Evolutionary conservation across 2,113 vertebrate genomes (phyloP).

Genomic region (Turdus rufiventris): DNA sequence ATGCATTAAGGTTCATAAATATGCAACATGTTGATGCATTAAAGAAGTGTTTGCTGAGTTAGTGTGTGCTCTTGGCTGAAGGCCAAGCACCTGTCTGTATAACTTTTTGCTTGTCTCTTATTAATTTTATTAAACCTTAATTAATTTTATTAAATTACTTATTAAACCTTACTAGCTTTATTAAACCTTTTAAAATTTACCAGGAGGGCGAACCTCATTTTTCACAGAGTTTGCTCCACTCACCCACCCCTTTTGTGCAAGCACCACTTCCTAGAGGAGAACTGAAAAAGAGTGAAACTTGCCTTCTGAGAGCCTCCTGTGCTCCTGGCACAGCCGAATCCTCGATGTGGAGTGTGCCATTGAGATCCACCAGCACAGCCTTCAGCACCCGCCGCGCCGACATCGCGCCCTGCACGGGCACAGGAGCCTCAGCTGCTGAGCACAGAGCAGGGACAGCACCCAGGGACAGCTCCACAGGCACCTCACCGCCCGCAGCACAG

Average conservation of each 20-base stretch:
- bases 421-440: slow-evolving; percentile 33
- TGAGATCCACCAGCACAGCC: slow-evolving; percentile 95
- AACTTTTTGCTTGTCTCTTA: too few relatives aligned
- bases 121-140: too few relatives aligned
- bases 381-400: slow-evolving; percentile 80
- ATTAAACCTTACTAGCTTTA: too few relatives aligned
- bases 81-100: too few relatives aligned
- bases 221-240: neutral
- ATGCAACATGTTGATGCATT: too few relatives aligned
- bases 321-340: slow-evolving; percentile 88
- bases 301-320: slow-evolving; percentile 91
- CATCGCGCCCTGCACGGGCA: slow-evolving; percentile 72
- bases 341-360: slow-evolving; percentile 91
- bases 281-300: neutral
- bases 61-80: too few relatives aligned
- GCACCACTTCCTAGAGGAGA: slow-evolving; percentile 2
- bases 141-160: too few relatives aligned
- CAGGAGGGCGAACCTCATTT: too few relatives aligned
- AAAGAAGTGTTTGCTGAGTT: too few relatives aligned
- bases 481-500: neutral
- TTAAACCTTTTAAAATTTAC: too few relatives aligned
- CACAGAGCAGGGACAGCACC: slow-evolving; percentile 64
- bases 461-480: slow-evolving; percentile 19
- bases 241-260: neutral
- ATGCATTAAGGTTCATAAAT: too few relatives aligned